These are phyloP conservation scores for Vipera ursinii DNA, from an alignment of 2,797 vertebrate genomes.

Conservation along the genomic window DNA sequence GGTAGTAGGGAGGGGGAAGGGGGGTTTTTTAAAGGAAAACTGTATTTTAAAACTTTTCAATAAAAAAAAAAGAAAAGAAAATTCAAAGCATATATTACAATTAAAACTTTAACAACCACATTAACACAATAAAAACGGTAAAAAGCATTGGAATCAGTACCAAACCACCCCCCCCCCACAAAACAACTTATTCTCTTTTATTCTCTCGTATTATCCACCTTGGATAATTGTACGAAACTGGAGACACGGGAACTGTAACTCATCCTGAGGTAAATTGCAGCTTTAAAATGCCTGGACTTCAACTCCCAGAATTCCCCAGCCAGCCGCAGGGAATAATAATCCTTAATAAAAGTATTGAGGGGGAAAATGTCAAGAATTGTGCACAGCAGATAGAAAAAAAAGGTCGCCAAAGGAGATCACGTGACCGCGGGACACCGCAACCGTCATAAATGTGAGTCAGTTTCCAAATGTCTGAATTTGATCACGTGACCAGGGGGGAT, in stretches of 20 bases:
- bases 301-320: not conserved
- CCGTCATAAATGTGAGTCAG: too few relatives aligned
- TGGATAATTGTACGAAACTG: not conserved
- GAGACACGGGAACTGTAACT: not conserved
- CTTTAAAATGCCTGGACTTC: not conserved
- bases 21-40: too few relatives aligned
- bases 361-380: not conserved
- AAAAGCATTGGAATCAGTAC: not conserved
- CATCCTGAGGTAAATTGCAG: not conserved
- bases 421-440: too few relatives aligned
- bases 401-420: too few relatives aligned
- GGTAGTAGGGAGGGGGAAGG: too few relatives aligned
- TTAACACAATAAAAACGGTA: not conserved
- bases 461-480: too few relatives aligned
- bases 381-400: not conserved
- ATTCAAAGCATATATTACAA: not conserved
- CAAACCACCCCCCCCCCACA: too few relatives aligned
- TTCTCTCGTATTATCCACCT: not conserved
- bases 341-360: too few relatives aligned
- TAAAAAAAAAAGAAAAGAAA: too few relatives aligned
- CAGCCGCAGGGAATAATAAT: not conserved
- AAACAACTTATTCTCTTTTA: not conserved
- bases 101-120: too few relatives aligned
- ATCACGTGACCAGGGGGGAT: too few relatives aligned
- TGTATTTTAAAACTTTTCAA: too few relatives aligned